phyloP scores from a whole-genome alignment of 1,140 invertebrate species.

The Parapsyche elsis region DNA sequence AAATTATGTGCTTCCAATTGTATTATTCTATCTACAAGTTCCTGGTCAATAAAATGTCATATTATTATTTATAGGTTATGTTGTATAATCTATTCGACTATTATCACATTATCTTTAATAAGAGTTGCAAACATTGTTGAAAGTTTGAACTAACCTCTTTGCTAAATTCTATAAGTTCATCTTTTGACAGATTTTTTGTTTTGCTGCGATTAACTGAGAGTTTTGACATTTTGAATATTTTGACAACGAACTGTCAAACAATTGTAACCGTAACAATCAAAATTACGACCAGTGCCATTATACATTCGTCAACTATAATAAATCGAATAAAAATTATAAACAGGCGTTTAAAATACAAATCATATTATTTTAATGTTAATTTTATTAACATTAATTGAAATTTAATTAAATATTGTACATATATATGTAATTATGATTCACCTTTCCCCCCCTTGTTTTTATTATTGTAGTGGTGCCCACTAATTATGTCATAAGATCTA shows the following conservation, averaged over 20 bases:
- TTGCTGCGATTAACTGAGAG: conserved; percentile 58
- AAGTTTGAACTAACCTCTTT: conserved; percentile 59
- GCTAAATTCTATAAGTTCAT: conserved; percentile 59
- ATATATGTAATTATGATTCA: neutral
- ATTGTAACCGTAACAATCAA: neutral
- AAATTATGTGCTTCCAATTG: conserved; percentile 72
- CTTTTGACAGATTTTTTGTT: conserved; percentile 58
- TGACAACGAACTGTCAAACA: neutral
- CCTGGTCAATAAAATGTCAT: conserved; percentile 62
- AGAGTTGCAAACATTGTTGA: no score
- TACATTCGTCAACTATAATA: no score
- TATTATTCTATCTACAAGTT: conserved; percentile 72
- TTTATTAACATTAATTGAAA: neutral
- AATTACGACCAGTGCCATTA: neutral
- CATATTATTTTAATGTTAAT: no score
- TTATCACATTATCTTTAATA: no score
- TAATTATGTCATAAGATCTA: no score
- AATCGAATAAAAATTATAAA: no score
- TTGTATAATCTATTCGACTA: no score
- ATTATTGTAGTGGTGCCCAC: no score
- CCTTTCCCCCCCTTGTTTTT: no score
- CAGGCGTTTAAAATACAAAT: no score
- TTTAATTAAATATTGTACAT: neutral
- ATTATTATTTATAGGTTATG: neutral
- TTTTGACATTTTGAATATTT: conserved; percentile 49